Conservation (phyloP, 1,140 invertebrate species). For the Diprion similis region DNA sequence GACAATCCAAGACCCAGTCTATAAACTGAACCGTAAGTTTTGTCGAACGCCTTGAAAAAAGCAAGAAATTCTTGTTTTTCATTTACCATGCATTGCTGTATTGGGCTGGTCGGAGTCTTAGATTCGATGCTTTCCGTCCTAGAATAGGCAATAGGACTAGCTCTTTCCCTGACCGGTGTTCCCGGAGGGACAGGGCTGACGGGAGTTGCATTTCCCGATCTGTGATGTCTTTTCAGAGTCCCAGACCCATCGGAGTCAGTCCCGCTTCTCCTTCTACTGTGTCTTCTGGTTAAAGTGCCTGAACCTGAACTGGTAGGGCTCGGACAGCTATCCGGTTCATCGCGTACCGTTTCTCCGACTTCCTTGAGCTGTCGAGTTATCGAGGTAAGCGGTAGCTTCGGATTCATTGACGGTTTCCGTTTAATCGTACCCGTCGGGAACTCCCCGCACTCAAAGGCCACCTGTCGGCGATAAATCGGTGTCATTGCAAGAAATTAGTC, state of each 20-base stretch:
- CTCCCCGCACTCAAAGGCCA: slow-evolving; percentile 57
- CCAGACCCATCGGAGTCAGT: slow-evolving; percentile 68
- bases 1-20: too few relatives aligned
- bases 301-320: slow-evolving; percentile 57
- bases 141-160: slow-evolving; percentile 53
- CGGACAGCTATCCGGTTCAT: slow-evolving; percentile 56
- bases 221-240: slow-evolving; percentile 66
- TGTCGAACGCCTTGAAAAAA: too few relatives aligned
- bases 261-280: slow-evolving; percentile 65
- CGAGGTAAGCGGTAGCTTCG: slow-evolving; percentile 87
- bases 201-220: slow-evolving; percentile 62
- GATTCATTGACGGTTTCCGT: slow-evolving; percentile 87
- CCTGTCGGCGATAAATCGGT: slow-evolving; percentile 49
- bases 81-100: slow-evolving; percentile 57
- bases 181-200: slow-evolving; percentile 59
- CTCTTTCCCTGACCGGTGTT: slow-evolving; percentile 61
- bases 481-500: background rate
- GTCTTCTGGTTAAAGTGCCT: slow-evolving; percentile 65
- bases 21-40: too few relatives aligned
- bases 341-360: slow-evolving; percentile 71
- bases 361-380: slow-evolving; percentile 89
- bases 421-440: slow-evolving; percentile 78
- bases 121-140: slow-evolving; percentile 52
- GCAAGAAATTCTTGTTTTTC: too few relatives aligned
- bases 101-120: slow-evolving; percentile 57